phyloP scores from a whole-genome alignment of 2,113 vertebrate genomes.

The Osmerus mordax region DNA sequence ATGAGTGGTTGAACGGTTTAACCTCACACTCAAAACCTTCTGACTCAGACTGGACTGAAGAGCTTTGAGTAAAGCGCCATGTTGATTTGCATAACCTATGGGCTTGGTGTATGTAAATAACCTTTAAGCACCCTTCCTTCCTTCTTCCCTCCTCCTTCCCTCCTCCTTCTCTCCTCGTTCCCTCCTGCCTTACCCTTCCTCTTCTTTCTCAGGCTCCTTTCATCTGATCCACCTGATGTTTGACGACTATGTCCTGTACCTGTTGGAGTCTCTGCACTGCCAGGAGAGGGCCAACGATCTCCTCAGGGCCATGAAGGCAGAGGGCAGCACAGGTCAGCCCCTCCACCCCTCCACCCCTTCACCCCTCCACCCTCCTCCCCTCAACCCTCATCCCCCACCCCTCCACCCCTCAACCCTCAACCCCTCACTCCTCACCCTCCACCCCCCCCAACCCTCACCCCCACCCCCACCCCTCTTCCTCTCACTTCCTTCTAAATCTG shows the following conservation, averaged over 20 bases:
- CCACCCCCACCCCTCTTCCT: too few relatives aligned
- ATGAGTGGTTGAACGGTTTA: too few relatives aligned
- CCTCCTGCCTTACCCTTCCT: background rate
- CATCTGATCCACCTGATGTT: constrained; percentile 99
- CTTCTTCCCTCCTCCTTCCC: too few relatives aligned
- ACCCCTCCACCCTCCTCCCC: background rate
- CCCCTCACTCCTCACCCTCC: background rate
- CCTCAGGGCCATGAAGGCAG: constrained; percentile 94
- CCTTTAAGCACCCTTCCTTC: too few relatives aligned
- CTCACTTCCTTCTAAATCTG: too few relatives aligned
- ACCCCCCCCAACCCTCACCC: background rate
- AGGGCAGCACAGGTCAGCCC: constrained; percentile 84
- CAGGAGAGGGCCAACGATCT: constrained; percentile 95
- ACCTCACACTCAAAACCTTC: too few relatives aligned
- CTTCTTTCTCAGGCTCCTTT: constrained; percentile 83
- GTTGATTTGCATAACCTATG: too few relatives aligned
- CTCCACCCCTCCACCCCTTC: background rate
- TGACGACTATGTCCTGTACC: constrained; percentile 96
- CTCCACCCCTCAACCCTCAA: background rate
- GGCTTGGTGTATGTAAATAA: too few relatives aligned
- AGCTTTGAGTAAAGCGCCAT: too few relatives aligned
- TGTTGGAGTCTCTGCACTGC: constrained; percentile 95
- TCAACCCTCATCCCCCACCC: background rate
- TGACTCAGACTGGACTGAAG: too few relatives aligned
- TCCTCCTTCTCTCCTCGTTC: background rate